Conservation (phyloP, 2,888 invertebrate genomes). For the Philereme transversata region DNA sequence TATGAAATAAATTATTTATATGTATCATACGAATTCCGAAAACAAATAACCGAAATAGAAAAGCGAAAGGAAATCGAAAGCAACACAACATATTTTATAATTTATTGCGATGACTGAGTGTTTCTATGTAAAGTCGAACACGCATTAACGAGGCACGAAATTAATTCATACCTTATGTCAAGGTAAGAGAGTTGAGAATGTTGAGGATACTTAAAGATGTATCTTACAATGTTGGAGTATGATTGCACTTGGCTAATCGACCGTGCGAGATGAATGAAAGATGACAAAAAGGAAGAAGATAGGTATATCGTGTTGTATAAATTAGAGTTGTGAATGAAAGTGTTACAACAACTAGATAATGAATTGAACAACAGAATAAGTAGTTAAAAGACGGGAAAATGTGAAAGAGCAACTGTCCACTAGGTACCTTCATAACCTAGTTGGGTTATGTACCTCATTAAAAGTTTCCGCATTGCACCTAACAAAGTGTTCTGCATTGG, state of each 20-base stretch:
- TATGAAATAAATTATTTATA: slow-evolving; percentile 15
- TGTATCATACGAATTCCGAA: slow-evolving; percentile 23
- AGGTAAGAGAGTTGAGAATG: slow-evolving; percentile 15
- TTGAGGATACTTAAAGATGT: slow-evolving; percentile 1
- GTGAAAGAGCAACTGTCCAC: too few species aligned
- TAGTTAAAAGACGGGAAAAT: too few species aligned
- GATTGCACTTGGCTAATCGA: slow-evolving; percentile 36
- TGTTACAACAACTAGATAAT: background rate
- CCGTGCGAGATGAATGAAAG: slow-evolving; percentile 31
- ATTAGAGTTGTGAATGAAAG: slow-evolving; percentile 28
- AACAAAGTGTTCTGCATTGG: background rate
- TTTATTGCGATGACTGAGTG: slow-evolving; percentile 55
- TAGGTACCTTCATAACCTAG: too few species aligned
- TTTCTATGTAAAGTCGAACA: slow-evolving; percentile 40
- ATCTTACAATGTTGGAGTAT: slow-evolving; percentile 14
- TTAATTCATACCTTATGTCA: slow-evolving; percentile 14
- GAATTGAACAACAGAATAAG: too few species aligned
- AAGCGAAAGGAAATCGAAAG: slow-evolving; percentile 61
- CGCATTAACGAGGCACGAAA: slow-evolving; percentile 6
- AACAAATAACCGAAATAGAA: slow-evolving; percentile 49
- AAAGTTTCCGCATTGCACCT: too few species aligned
- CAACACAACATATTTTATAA: slow-evolving; percentile 50
- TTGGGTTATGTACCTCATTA: too few species aligned
- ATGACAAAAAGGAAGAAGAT: slow-evolving; percentile 28
- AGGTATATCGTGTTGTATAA: slow-evolving; percentile 16